Evolutionary conservation across 2,888 invertebrate species (phyloP).

Genomic region (Ochropacha duplaris): DNA sequence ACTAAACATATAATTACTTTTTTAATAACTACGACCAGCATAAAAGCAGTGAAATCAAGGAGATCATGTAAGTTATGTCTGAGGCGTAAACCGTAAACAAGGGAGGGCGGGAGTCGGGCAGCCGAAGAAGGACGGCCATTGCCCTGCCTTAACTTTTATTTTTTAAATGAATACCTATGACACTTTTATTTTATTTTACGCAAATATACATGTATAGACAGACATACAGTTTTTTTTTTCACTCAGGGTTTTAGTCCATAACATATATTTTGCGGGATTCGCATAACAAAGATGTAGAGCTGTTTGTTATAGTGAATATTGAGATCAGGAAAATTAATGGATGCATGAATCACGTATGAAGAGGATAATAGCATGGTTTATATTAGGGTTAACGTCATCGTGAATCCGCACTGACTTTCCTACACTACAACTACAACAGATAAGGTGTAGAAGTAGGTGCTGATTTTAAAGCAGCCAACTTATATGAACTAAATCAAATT

Average conservation of each 20-base stretch:
- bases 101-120: conserved; percentile 45
- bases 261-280: not conserved
- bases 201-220: not conserved
- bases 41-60: not conserved
- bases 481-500: not conserved
- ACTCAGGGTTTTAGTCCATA: no score
- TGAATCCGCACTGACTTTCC: not conserved
- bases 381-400: not conserved
- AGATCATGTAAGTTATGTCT: not conserved
- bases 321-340: not conserved
- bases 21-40: not conserved
- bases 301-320: no score
- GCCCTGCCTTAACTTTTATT: conserved; percentile 43
- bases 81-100: conserved; percentile 15
- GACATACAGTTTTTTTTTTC: not conserved
- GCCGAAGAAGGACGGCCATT: conserved; percentile 70
- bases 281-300: not conserved
- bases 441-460: not conserved
- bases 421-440: not conserved
- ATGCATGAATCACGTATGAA: not conserved
- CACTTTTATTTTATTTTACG: not conserved
- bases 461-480: not conserved
- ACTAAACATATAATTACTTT: not conserved
- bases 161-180: not conserved
- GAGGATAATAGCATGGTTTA: not conserved